phyloP scores from a whole-genome alignment of 2,113 vertebrate genomes.

The Cairina moschata region DNA sequence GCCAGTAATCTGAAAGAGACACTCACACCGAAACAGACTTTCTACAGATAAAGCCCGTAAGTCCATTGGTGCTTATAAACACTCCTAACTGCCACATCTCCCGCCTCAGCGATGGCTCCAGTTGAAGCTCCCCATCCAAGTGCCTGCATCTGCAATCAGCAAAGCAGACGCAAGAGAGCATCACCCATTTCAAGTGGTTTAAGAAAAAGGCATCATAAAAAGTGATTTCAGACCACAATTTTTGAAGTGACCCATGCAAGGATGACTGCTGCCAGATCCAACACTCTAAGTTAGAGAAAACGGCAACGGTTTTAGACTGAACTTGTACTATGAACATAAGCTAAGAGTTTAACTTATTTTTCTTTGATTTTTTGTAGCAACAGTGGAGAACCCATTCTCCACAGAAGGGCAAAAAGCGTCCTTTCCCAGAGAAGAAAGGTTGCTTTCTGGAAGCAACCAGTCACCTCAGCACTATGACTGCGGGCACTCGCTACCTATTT shows the following conservation, averaged over 20 bases:
- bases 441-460: not conserved
- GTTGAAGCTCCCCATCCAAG: not conserved
- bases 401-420: not conserved
- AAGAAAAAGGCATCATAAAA: not conserved
- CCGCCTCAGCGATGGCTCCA: not conserved
- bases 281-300: not conserved
- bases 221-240: not conserved
- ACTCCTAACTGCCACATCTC: not conserved
- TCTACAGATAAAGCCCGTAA: not conserved
- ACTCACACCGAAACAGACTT: not conserved
- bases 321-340: not conserved
- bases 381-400: not conserved
- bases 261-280: not conserved
- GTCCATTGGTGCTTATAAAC: not conserved
- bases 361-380: not conserved
- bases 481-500: fast-evolving
- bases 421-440: not conserved
- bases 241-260: not conserved
- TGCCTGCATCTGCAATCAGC: not conserved
- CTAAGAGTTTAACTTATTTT: not conserved
- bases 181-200: not conserved
- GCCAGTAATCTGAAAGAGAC: not conserved
- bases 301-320: not conserved
- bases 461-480: not conserved
- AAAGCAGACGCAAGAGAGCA: not conserved